Base-by-base conservation (phyloP, 2,888 invertebrate genomes). In the Netelia inedita region DNA sequence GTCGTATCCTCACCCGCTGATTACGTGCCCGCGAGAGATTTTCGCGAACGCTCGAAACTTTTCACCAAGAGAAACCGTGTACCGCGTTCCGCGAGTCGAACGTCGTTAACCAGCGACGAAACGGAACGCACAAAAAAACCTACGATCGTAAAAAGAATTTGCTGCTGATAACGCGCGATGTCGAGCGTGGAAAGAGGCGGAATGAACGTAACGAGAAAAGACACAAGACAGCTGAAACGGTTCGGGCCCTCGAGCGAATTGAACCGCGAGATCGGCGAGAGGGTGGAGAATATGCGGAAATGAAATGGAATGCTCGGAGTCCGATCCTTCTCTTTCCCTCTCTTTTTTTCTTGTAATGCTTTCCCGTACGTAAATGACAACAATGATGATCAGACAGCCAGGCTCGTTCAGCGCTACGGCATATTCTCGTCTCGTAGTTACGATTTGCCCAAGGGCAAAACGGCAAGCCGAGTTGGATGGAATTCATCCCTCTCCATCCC, bases 381-480 rank as follows among this genome's bases (percentile, higher is more conserved):
- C 90, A 90, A 91, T 89, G 89, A 90, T 87, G 87, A 89, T 88
- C 87, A 87, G 87, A 88, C 89, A 88, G 88, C 87, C 89, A 88
- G 61, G 21, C 71, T n/a, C 59, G 82, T 82, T 85, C 83, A 86
- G 69, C 76, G 78, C 68, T n/a, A 10, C 63, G 78, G 79, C 41
- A 68, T 86, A 80, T 85, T 69, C 71, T 28, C 19, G 76, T 79
- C 72, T 59, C 74, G 78, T 66, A 59, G 76, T 80, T 78, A 82
- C 74, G 82, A 75, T 79, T 55, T 57, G 86, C 82, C 80, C 59
- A 71, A 79, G 86, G 87, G 75, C 55, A 69, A 84, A 87, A 85
- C 79, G 83, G 78, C 88, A 90, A 91, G 89, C 90, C 89, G 89
- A 90, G 89, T 89, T 90, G 91, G 93, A 92, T 93, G 92, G 92